Percentiles rank a stretch among this genome's conserved stretches.
Evolutionary conservation across 2,113 vertebrate genomes (phyloP).

Genomic region (Leptosomus discolor): DNA sequence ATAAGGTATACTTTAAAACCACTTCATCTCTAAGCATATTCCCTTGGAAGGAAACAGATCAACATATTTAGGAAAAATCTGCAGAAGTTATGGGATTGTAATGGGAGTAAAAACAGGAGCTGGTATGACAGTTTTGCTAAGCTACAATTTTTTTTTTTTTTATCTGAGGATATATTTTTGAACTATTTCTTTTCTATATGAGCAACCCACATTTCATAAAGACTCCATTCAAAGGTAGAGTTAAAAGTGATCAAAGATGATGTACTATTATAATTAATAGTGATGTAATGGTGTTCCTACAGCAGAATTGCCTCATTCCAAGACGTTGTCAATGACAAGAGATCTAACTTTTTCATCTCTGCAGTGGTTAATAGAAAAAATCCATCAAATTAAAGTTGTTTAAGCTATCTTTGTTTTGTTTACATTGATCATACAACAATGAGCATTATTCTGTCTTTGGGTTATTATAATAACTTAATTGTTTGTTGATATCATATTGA

Average conservation of each 20-base stretch:
- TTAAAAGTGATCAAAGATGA: neutral
- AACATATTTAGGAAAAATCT: neutral
- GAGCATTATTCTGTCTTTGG: neutral
- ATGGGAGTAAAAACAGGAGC: neutral
- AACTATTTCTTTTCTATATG: neutral
- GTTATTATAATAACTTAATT: neutral
- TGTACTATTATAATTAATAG: neutral
- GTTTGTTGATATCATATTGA: neutral
- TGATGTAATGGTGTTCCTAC: neutral
- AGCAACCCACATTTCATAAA: neutral
- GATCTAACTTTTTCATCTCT: neutral
- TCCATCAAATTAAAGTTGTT: neutral
- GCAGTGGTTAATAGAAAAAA: neutral
- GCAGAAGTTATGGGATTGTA: neutral
- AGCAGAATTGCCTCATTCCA: neutral
- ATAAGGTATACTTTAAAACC: neutral
- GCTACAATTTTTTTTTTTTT: neutral
- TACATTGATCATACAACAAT: accelerated
- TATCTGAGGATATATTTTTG: neutral
- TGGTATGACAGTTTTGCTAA: neutral
- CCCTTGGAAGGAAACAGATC: neutral
- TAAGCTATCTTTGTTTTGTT: neutral
- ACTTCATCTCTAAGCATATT: no score
- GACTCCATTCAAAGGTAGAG: neutral
- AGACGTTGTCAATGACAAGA: neutral